A percentile compares a stretch with the other conserved stretches of the same genome.
Conservation (phyloP, 2,113 vertebrate species). For the Erythrocercus mccallii region DNA sequence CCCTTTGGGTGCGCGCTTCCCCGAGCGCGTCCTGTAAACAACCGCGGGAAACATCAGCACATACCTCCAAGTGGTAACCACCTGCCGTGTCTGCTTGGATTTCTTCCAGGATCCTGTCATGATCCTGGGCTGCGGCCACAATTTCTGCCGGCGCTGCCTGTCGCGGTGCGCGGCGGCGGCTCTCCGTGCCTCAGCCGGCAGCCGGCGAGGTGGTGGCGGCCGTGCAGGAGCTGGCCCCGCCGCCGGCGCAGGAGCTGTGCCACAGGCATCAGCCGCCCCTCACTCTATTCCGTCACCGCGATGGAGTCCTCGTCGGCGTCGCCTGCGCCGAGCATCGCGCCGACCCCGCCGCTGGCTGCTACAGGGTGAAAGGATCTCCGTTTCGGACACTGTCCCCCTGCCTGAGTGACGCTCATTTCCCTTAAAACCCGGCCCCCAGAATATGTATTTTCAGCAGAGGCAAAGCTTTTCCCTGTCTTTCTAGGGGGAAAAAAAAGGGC, state of each 20-base stretch:
- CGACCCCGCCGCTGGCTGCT: background rate
- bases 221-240: background rate
- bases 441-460: background rate
- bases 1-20: rapidly evolving
- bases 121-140: background rate
- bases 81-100: background rate
- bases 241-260: background rate
- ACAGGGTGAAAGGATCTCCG: background rate
- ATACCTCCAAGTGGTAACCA: background rate
- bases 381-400: background rate
- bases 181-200: background rate
- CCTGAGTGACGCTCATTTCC: rapidly evolving
- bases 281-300: background rate
- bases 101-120: background rate
- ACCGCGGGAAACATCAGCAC: rapidly evolving
- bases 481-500: too few species aligned
- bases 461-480: background rate
- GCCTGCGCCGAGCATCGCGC: background rate
- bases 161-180: rapidly evolving
- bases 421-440: background rate
- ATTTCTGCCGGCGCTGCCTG: background rate
- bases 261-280: rapidly evolving
- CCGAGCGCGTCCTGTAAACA: rapidly evolving
- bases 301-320: background rate
- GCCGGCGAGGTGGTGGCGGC: background rate